Evolutionary conservation across 2,113 vertebrate genomes (phyloP), one percentile per base, ranked within the genome.

Genomic region (Tupaia chinensis): DNA sequence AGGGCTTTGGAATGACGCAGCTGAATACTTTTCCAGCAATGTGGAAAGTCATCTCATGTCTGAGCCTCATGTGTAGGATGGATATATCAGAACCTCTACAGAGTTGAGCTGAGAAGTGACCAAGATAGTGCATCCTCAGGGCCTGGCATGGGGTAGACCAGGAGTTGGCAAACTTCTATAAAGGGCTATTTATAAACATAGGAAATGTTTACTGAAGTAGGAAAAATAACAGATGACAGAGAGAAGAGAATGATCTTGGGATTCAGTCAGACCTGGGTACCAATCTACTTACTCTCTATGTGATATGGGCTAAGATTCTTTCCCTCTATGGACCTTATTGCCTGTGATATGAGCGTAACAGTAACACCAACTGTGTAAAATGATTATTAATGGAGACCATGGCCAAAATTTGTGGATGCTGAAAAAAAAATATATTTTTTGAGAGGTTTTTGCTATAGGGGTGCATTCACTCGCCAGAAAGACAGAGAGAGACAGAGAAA

Each of bases 341-440:
- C 73, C 23, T 66, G 20, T 88, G 19, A 54, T 60, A 78, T 13
- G 23, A 66, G 13, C 14, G 19, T 76, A 14, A 22, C n/a, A 22
- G 25, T 22, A 32, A 78, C 14, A 73, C 25, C 27, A 58, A 19
- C 7, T 14, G 27, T 5, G 15, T 25, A 9, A 74, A n/a, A 13
- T n/a, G 25, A n/a, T 17, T 34, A 5, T 93, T 69, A 14, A 25
- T 14, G 19, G 79, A 89, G 44, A 23, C 76, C 2, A 1, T 20
- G 14, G 27, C 53, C 13, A 3, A 79, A 82, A 54, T 74, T 34
- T 44, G 44, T 85, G 61, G 27, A 53, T 19, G 15, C 13, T 12
- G 22, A 77, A 79, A 95, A 92, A 17, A 6, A 79, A 94, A 92
- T 14, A 5, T 69, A 66, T 72, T 92, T 92, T 68, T 77, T 66